These are phyloP conservation scores for Lasioglossum lativentre DNA, from an alignment of 2,888 invertebrate genomes.

Conservation along the genomic window DNA sequence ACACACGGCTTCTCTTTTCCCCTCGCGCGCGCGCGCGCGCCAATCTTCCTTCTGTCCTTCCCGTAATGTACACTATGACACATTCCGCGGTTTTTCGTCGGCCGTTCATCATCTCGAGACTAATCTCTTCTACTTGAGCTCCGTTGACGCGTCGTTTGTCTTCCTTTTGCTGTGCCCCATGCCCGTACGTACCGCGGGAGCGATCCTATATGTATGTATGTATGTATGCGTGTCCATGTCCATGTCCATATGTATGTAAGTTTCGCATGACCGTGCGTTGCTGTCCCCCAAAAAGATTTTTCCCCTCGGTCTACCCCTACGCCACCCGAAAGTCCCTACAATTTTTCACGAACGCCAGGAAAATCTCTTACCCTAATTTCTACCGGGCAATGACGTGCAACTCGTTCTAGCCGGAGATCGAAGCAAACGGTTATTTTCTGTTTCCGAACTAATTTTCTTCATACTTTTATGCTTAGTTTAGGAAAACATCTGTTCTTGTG, in stretches of 20 bases:
- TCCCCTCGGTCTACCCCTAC: not conserved
- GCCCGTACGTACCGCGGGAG: slow-evolving; percentile 18
- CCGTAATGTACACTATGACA: slow-evolving; percentile 68
- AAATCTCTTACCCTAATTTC: slow-evolving; percentile 7
- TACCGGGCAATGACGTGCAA: not conserved
- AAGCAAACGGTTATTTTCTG: too few species aligned
- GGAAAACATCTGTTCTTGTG: too few species aligned
- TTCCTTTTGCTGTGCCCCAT: slow-evolving; percentile 57
- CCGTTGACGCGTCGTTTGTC: slow-evolving; percentile 73
- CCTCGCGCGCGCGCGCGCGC: not conserved
- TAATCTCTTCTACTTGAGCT: slow-evolving; percentile 77
- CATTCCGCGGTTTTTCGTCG: slow-evolving; percentile 71
- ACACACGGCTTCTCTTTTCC: slow-evolving; percentile 22
- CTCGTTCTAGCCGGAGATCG: not conserved
- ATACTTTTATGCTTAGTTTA: too few species aligned
- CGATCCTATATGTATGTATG: not conserved
- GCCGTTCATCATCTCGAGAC: slow-evolving; percentile 73
- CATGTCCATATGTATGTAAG: not conserved
- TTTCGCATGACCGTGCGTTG: slow-evolving; percentile 28
- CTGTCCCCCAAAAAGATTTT: slow-evolving; percentile 26
- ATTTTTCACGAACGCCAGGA: not conserved
- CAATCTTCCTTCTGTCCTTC: slow-evolving; percentile 41
- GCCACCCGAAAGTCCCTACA: not conserved
- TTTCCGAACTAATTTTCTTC: too few species aligned
- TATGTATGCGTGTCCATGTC: too few species aligned